These are phyloP conservation scores for Thyatira batis DNA, from an alignment of 2,888 invertebrate species.

Conservation along the genomic window DNA sequence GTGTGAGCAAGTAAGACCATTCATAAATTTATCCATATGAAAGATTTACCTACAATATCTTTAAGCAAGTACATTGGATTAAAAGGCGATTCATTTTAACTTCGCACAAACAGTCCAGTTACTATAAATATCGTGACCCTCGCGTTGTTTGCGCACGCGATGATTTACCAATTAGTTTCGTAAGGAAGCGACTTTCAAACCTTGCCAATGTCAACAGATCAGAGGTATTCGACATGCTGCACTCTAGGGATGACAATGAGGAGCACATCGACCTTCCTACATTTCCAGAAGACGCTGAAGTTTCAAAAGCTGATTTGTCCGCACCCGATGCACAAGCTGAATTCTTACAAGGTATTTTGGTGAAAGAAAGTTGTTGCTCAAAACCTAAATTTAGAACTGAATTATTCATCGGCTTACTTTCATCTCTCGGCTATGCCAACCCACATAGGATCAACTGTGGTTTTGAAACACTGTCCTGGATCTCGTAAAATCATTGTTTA, in stretches of 20 bases:
- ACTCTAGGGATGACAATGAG: constrained; percentile 68
- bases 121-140: constrained; percentile 1
- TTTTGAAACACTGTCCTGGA: background rate
- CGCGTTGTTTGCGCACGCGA: background rate
- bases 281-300: constrained; percentile 70
- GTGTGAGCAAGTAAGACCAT: constrained; percentile 74
- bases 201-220: constrained; percentile 40
- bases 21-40: too few relatives aligned
- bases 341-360: constrained; percentile 63
- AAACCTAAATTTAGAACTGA: background rate
- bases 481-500: background rate
- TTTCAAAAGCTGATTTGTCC: constrained; percentile 52
- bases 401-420: background rate
- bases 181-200: background rate
- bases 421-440: background rate
- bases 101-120: background rate
- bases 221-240: constrained; percentile 78
- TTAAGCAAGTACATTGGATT: background rate
- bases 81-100: background rate
- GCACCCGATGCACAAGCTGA: constrained; percentile 67
- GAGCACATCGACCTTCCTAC: constrained; percentile 65
- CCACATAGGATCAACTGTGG: background rate
- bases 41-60: too few relatives aligned
- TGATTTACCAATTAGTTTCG: background rate
- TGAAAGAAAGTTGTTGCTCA: background rate